Percentiles rank a stretch among this genome's conserved stretches.
phyloP scores from a whole-genome alignment of 1,140 invertebrate species.

The Marisa cornuarietis region DNA sequence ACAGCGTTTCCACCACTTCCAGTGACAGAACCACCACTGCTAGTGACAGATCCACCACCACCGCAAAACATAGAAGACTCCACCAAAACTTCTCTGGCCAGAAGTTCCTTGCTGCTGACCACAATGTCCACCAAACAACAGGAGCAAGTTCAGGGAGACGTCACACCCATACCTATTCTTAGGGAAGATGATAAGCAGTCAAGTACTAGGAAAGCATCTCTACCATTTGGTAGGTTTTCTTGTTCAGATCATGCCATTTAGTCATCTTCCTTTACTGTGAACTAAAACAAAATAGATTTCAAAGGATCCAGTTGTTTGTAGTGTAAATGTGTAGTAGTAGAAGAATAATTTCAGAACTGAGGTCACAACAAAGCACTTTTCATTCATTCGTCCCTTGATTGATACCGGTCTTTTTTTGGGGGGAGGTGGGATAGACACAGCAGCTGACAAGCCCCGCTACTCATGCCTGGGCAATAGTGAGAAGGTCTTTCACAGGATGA shows the following conservation, averaged over 20 bases:
- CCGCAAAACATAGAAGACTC: not conserved
- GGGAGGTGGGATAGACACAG: too few species aligned
- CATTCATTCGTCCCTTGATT: too few species aligned
- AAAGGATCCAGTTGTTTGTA: not conserved
- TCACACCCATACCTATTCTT: conserved; percentile 19
- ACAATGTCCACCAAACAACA: not conserved
- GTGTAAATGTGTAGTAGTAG: too few species aligned
- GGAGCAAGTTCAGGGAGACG: not conserved
- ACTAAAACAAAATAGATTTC: conserved; percentile 1
- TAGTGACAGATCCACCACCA: conserved; percentile 5
- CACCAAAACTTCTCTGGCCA: not conserved
- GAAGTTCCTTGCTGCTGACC: conserved; percentile 14
- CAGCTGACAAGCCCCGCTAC: too few species aligned
- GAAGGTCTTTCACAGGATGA: too few species aligned
- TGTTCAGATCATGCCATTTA: not conserved
- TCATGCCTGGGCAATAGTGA: too few species aligned
- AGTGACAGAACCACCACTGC: conserved; percentile 23
- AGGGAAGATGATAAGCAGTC: not conserved
- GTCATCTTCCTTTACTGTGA: not conserved
- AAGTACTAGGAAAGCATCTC: conserved; percentile 6
- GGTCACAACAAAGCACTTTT: too few species aligned
- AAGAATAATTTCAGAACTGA: too few species aligned
- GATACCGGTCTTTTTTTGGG: too few species aligned
- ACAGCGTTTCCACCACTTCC: conserved; percentile 43
- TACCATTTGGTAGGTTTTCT: conserved; percentile 46